Evolutionary conservation across 2,797 vertebrate species (phyloP).

Genomic region (Gymnoscopelus microlampas): DNA sequence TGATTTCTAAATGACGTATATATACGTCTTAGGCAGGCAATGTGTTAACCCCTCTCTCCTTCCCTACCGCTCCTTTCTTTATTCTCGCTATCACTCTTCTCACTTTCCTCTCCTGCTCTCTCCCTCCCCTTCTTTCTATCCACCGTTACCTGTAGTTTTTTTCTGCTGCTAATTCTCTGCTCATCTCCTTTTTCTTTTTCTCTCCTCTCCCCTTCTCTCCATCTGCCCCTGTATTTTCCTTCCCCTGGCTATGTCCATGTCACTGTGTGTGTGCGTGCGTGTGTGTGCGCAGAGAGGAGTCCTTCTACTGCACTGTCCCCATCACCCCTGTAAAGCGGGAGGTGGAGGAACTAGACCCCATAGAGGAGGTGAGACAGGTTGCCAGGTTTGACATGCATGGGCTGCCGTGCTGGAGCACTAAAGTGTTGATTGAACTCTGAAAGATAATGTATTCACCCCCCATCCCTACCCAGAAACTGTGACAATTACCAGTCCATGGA

Average conservation of each 20-base stretch:
- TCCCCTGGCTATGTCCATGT: slow-evolving; percentile 67
- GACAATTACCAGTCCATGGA: too few relatives aligned
- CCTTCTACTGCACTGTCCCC: slow-evolving; percentile 92
- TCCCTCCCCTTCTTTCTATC: slow-evolving; percentile 67
- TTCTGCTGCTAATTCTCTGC: neutral
- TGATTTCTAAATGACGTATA: too few relatives aligned
- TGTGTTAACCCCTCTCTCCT: neutral
- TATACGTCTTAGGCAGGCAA: too few relatives aligned
- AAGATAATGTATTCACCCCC: too few relatives aligned
- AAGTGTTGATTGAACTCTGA: neutral
- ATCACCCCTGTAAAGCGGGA: slow-evolving; percentile 94
- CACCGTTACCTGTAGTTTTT: slow-evolving; percentile 26
- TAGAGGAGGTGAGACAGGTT: slow-evolving; percentile 89
- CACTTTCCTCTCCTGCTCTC: slow-evolving; percentile 13
- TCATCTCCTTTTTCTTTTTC: slow-evolving; percentile 51
- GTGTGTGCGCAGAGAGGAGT: slow-evolving; percentile 86
- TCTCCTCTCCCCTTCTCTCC: slow-evolving; percentile 65
- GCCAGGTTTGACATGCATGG: slow-evolving; percentile 68
- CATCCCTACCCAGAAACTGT: too few relatives aligned
- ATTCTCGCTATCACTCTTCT: neutral
- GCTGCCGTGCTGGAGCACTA: slow-evolving; percentile 59
- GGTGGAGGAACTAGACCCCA: slow-evolving; percentile 88
- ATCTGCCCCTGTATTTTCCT: slow-evolving; percentile 63
- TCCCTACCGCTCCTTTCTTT: slow-evolving; percentile 17
- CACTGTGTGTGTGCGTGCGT: slow-evolving; percentile 48